Evolutionary conservation across 2,797 vertebrate species (phyloP), one percentile per base, ranked within the genome.

Genomic region (Champsocephalus gunnari): DNA sequence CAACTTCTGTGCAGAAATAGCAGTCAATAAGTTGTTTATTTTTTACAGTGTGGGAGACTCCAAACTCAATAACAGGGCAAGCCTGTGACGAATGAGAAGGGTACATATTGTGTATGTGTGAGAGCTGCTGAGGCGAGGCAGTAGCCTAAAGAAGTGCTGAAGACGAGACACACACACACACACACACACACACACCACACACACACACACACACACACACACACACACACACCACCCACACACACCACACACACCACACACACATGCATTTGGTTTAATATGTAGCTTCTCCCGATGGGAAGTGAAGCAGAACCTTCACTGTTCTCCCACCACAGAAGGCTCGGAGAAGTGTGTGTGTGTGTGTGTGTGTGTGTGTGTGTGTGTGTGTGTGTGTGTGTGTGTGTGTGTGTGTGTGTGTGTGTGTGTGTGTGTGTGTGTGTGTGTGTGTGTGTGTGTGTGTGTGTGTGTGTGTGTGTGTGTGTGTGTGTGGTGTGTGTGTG

Each of bases 201-300:
- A 24, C 24, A 24, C 24, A 24, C 24, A 24, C 24, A 24, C 24
- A 24, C 24, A 24, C 24, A 24, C 24, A 24, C 24, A 24, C 24
- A 3, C 24, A 24, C 24, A 24, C 24, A 24, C 24, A 24, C 24
- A 24, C n/a, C 24, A 24, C 24, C 3, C 24, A 24, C 24, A 24
- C 24, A 24, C 24, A 24, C 24, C 24, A 24, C 24, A 3, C 24
- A 24, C 24, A 24, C 24, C 34, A 72, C 49, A 77, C 61, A 55
- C 41, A 83, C 80, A 80, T 76, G 67, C 81, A 87, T 90, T 78
- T 88, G 85, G 91, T 94, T 94, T 93, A 94, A 94, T 94, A 94
- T 92, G 91, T 93, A 82, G 88, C 80, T 85, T 89, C 88, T 91
- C 83, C 88, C 89, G 90, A 89, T 90, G 92, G 89, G 86, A 94